Conservation (phyloP, 1,140 invertebrate species). For the Brachionus angularis region DNA sequence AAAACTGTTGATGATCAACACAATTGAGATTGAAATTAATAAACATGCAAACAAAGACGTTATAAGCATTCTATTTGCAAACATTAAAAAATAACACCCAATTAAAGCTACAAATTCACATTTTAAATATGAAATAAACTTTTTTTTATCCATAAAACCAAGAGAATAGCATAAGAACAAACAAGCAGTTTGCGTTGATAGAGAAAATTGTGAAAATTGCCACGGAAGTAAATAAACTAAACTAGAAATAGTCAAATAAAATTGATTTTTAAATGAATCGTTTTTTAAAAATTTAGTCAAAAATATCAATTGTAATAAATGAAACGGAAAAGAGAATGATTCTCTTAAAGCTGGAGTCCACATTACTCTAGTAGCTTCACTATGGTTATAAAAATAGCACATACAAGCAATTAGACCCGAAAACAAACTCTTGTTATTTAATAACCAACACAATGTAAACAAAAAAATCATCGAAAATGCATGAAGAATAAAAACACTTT, state of each 20-base stretch:
- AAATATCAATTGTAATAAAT: slow-evolving; percentile 60
- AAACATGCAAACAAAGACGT: slow-evolving; percentile 64
- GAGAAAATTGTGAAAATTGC: slow-evolving; percentile 70
- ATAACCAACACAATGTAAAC: slow-evolving; percentile 64
- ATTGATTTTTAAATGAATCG: slow-evolving; percentile 14
- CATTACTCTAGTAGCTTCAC: slow-evolving; percentile 70
- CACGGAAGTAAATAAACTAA: slow-evolving; percentile 55
- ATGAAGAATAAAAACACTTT: slow-evolving; percentile 66
- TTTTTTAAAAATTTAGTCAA: slow-evolving; percentile 58
- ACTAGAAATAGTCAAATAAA: slow-evolving; percentile 44
- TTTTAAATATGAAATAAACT: slow-evolving; percentile 55
- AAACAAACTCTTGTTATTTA: slow-evolving; percentile 58
- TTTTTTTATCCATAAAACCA: slow-evolving; percentile 60
- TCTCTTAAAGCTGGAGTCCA: slow-evolving; percentile 79
- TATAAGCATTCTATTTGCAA: slow-evolving; percentile 67
- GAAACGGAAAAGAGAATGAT: slow-evolving; percentile 72
- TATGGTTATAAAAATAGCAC: slow-evolving; percentile 74
- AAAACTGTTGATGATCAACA: slow-evolving; percentile 35
- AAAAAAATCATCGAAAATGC: slow-evolving; percentile 64
- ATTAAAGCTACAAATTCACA: slow-evolving; percentile 46
- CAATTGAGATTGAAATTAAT: slow-evolving; percentile 57
- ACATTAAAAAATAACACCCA: slow-evolving; percentile 60
- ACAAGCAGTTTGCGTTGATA: slow-evolving; percentile 64
- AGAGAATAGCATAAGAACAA: slow-evolving; percentile 64
- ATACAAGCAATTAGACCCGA: slow-evolving; percentile 68